Evolutionary conservation across 2,888 invertebrate genomes (phyloP).

Genomic region (Allacma fusca): DNA sequence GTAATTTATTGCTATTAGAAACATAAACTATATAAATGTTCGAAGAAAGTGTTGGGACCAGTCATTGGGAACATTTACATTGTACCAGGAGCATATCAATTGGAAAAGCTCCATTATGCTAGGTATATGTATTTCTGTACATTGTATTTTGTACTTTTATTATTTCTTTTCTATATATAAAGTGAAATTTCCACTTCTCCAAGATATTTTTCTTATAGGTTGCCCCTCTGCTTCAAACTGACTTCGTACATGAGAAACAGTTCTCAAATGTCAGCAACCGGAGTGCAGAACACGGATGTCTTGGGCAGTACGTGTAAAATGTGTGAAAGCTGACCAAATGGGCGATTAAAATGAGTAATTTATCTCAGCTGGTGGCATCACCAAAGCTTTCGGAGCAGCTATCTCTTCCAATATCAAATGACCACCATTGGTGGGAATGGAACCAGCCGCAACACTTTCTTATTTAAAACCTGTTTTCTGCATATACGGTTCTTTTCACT

Average conservation of each 20-base stretch:
- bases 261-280: neutral
- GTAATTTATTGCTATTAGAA: conserved; percentile 35
- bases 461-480: neutral
- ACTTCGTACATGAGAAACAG: neutral
- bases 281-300: neutral
- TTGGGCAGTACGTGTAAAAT: conserved; percentile 15
- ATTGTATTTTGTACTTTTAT: neutral
- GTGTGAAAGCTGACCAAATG: conserved; percentile 42
- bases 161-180: neutral
- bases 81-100: conserved; percentile 23
- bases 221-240: neutral
- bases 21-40: conserved; percentile 36
- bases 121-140: neutral
- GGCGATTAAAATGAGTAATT: conserved; percentile 46
- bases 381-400: conserved; percentile 32
- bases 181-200: neutral
- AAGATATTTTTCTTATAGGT: neutral
- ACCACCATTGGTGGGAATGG: conserved; percentile 25
- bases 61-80: neutral
- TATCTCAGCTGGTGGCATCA: conserved; percentile 45
- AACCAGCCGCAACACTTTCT: conserved; percentile 16
- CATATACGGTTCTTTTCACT: too few relatives aligned
- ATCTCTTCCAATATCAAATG: conserved; percentile 39
- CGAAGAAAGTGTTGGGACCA: conserved; percentile 2
- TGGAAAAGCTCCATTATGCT: neutral